Percentiles rank a stretch among this genome's conserved stretches.
These are phyloP conservation scores for Idris sp. DNA, from an alignment of 1,140 invertebrate genomes.

Conservation along the genomic window DNA sequence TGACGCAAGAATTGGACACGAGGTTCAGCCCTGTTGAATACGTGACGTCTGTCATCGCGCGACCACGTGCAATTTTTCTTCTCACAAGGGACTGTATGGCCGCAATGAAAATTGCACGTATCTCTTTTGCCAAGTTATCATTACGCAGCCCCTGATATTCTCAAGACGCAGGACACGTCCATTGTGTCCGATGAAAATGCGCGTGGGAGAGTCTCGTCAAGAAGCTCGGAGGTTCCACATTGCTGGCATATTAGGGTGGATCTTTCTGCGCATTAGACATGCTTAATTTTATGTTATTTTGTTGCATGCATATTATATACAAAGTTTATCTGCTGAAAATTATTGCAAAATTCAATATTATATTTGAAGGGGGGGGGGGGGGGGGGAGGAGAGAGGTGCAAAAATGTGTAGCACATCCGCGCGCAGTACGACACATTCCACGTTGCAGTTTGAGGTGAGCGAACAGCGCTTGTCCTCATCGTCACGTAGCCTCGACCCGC, in stretches of 20 bases:
- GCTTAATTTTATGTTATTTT: no score
- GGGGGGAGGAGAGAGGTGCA: no score
- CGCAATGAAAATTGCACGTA: constrained; percentile 54
- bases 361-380: no score
- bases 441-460: constrained; percentile 29
- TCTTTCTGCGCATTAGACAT: constrained; percentile 3
- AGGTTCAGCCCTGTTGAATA: constrained; percentile 36
- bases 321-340: no score
- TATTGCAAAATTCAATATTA: no score
- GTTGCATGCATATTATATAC: no score
- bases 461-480: constrained; percentile 24
- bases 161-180: constrained; percentile 36
- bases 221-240: constrained; percentile 16
- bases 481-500: constrained; percentile 41
- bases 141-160: constrained; percentile 50
- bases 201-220: constrained; percentile 42
- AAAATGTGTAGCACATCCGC: constrained; percentile 40
- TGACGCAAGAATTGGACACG: constrained; percentile 24
- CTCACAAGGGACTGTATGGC: constrained; percentile 13
- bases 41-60: constrained; percentile 35
- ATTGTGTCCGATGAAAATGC: constrained; percentile 40
- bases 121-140: constrained; percentile 40
- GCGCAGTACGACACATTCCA: constrained; percentile 42
- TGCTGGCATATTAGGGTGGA: constrained; percentile 9
- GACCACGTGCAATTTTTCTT: constrained; percentile 44